A percentile compares a stretch with the other conserved stretches of the same genome.
Evolutionary conservation across 2,888 invertebrate genomes (phyloP).

Genomic region (Unio pictorum): DNA sequence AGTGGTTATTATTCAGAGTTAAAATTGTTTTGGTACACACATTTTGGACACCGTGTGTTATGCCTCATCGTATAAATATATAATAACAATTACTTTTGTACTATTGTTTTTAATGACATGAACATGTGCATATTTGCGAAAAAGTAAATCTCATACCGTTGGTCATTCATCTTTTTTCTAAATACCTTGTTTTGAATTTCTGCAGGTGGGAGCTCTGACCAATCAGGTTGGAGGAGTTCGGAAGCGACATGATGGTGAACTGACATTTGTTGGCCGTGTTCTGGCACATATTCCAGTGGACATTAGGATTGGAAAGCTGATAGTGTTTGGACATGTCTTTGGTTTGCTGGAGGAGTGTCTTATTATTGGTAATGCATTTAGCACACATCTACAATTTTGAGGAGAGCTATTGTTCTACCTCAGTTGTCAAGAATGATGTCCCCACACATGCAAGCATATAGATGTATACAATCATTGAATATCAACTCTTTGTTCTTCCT

Average conservation of each 20-base stretch:
- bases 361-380: constrained; percentile 78
- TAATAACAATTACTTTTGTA: too few relatives aligned
- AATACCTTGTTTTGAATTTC: background rate
- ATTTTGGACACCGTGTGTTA: too few relatives aligned
- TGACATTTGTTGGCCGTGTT: constrained; percentile 88
- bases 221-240: constrained; percentile 75
- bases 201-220: constrained; percentile 84
- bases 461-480: too few relatives aligned
- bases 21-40: too few relatives aligned
- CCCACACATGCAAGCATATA: too few relatives aligned
- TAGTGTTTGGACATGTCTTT: constrained; percentile 88
- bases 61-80: too few relatives aligned
- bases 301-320: constrained; percentile 85
- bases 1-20: too few relatives aligned
- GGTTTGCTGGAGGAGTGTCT: constrained; percentile 87
- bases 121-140: background rate
- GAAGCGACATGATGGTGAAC: constrained; percentile 82
- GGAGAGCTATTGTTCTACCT: background rate
- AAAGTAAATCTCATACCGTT: background rate
- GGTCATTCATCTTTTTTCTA: background rate
- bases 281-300: constrained; percentile 89
- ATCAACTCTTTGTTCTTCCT: too few relatives aligned
- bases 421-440: too few relatives aligned
- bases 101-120: background rate
- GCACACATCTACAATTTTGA: background rate